These are phyloP conservation scores for Heliangelus exortis DNA, from an alignment of 2,797 vertebrate species.

Conservation along the genomic window DNA sequence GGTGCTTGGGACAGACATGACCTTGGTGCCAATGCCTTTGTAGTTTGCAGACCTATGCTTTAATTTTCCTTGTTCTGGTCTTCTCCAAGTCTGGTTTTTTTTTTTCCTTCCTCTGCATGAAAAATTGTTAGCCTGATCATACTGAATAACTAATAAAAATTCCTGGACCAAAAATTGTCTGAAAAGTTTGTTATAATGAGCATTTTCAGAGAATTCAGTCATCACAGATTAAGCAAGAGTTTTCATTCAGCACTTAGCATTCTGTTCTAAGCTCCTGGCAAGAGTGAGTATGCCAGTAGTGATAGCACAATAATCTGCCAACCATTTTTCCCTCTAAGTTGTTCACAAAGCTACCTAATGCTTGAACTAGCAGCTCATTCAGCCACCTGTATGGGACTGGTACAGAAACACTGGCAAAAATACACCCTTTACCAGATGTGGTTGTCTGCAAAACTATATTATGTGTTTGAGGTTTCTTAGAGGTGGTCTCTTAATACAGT, in stretches of 20 bases:
- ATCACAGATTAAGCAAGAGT: neutral
- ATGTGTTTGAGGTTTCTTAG: slow-evolving; percentile 10
- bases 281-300: neutral
- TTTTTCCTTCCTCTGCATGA: fast-evolving
- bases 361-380: neutral
- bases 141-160: neutral
- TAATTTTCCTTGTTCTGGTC: neutral
- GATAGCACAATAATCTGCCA: neutral
- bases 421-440: neutral
- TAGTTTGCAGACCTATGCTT: neutral
- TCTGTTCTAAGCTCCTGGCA: neutral
- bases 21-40: neutral
- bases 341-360: neutral
- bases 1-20: neutral
- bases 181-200: neutral
- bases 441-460: neutral
- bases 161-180: neutral
- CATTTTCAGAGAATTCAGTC: neutral
- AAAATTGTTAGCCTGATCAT: neutral
- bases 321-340: neutral
- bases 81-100: neutral
- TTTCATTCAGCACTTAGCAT: neutral
- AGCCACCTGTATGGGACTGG: neutral
- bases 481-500: neutral
- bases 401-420: slow-evolving; percentile 2